These are phyloP conservation scores for Adelges cooleyi DNA, from an alignment of 1,140 invertebrate genomes.

Conservation along the genomic window DNA sequence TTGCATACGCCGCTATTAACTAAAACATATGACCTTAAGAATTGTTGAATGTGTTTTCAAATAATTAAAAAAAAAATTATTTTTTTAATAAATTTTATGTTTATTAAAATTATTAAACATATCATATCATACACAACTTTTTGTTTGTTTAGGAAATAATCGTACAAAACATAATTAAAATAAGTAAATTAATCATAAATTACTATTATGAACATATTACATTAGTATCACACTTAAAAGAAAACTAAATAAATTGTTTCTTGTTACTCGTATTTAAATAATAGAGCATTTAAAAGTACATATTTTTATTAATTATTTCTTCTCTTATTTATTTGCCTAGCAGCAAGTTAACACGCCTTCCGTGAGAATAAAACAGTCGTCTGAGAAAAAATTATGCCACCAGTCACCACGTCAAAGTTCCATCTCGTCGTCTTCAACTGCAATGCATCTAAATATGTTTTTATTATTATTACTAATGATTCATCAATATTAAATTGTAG, in stretches of 20 bases:
- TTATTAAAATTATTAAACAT: not conserved
- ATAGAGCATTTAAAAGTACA: not conserved
- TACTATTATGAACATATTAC: too few species aligned
- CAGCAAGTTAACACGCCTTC: constrained; percentile 24
- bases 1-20: too few species aligned
- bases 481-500: too few species aligned
- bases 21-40: too few species aligned
- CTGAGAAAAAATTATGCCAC: not conserved
- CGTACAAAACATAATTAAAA: too few species aligned
- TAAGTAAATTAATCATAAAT: too few species aligned
- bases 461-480: too few species aligned
- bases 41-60: too few species aligned
- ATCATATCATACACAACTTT: not conserved
- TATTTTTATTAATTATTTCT: constrained; percentile 10
- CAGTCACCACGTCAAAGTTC: not conserved
- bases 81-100: too few species aligned
- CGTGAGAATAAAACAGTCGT: not conserved
- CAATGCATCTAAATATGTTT: not conserved
- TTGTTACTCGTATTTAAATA: constrained; percentile 21
- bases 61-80: too few species aligned
- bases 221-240: not conserved
- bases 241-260: not conserved
- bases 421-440: constrained; percentile 6
- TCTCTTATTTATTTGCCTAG: constrained; percentile 4
- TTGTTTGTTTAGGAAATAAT: not conserved